Conservation (phyloP, 1,140 invertebrate genomes). For the Thaumatotibia leucotreta region DNA sequence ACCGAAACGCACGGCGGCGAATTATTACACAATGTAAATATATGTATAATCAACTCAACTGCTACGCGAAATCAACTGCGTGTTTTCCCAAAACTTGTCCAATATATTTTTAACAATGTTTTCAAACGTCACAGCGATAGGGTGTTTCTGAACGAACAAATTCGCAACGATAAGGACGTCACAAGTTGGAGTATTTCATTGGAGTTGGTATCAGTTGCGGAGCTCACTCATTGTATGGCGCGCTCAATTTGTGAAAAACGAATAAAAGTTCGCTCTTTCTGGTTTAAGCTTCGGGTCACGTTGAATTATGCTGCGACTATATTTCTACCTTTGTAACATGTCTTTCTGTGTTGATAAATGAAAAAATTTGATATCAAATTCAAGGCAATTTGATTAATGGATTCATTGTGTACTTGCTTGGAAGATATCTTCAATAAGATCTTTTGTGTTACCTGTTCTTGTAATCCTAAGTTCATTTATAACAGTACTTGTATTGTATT, state of each 20-base stretch:
- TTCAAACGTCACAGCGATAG: slow-evolving; percentile 52
- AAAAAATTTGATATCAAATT: too few relatives aligned
- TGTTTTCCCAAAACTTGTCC: not conserved
- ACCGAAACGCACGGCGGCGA: too few relatives aligned
- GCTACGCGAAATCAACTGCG: not conserved
- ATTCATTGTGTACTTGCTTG: too few relatives aligned
- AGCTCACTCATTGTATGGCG: slow-evolving; percentile 7
- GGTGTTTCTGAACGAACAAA: slow-evolving; percentile 52
- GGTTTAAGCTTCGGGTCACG: not conserved
- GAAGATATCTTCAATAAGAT: too few relatives aligned
- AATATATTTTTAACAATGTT: slow-evolving; percentile 27
- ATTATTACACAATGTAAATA: too few relatives aligned
- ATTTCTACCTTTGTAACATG: not conserved
- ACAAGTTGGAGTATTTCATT: slow-evolving; percentile 59
- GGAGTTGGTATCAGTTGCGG: slow-evolving; percentile 61
- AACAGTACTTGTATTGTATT: too few relatives aligned
- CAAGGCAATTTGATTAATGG: too few relatives aligned
- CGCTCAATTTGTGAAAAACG: slow-evolving; percentile 11
- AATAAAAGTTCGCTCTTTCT: slow-evolving; percentile 6
- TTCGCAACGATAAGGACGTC: slow-evolving; percentile 49
- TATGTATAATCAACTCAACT: too few relatives aligned
- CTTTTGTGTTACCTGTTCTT: too few relatives aligned
- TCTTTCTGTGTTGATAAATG: too few relatives aligned
- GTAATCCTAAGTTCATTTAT: too few relatives aligned
- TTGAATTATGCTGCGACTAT: not conserved